Base-by-base conservation (phyloP, 2,113 vertebrate genomes). In the Ceyx margarethae region DNA sequence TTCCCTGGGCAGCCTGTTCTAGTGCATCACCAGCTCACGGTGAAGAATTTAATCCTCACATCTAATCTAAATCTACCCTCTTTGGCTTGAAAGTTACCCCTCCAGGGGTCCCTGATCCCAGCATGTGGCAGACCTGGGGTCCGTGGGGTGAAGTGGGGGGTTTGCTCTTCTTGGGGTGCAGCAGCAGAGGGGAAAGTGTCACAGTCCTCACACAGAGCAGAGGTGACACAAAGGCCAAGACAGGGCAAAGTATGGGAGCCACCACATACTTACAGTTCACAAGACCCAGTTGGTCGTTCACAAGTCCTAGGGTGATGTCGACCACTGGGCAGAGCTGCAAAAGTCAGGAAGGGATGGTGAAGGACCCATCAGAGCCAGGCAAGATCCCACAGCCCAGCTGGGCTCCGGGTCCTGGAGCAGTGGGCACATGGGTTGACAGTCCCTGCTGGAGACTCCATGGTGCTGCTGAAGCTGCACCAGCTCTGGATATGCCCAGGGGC, bases 311-410 rank as follows among this genome's bases (percentile, higher is more conserved):
- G 22, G 95, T 67, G 1, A 97, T 42, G 0, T 87, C 58, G 0
- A 97, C 91, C 3, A 96, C 93, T 0, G 93, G 96, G 79, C 97
- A 98, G 75, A 97, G 97, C 97, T 98, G 96, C 14, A 46, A 15
- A 54, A 56, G 85, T 5, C 28, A 1, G 82, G 11, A 21, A 56
- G 22, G 4, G 23, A 6, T 0, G 0, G 37, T 33, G 73, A 31
- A 13, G 4, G 8, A 20, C 10, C 7, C 3, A 0, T 0, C 14
- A 9, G 50, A 61, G 48, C 23, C 2, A 0, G 29, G 4, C 22
- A 11, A 45, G 43, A 33, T 25, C 37, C 21, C 2, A 1, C 17
- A 40, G 66, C 62, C 48, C 71, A 2, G 9, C 13, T 17, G 4
- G 2, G 31, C 51, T 50, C 43, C 33, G 22, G 68, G 40, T 1